Percentiles rank a stretch among this genome's conserved stretches.
These are phyloP conservation scores for Eublepharis macularius DNA, from an alignment of 2,113 vertebrate genomes.

Conservation along the genomic window DNA sequence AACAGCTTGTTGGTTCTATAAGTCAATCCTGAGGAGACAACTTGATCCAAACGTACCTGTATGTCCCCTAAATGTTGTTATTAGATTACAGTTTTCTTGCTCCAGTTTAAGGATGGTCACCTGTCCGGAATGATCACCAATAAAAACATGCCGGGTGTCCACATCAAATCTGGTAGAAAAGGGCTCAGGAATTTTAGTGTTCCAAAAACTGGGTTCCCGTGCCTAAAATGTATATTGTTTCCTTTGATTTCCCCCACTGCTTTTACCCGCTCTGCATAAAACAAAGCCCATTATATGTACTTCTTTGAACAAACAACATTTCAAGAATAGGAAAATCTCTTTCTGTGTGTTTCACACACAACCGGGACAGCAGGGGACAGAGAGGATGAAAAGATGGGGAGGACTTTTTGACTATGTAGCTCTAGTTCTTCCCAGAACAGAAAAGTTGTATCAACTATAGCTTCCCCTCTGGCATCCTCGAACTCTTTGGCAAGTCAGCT, in stretches of 20 bases:
- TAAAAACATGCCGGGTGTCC: constrained; percentile 94
- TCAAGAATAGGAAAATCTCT: too few species aligned
- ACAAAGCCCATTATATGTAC: too few species aligned
- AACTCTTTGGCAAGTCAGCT: background rate
- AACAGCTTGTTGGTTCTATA: background rate
- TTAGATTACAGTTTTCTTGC: constrained; percentile 91
- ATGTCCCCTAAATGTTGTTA: constrained; percentile 97
- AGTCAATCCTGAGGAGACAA: background rate
- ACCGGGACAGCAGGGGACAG: too few species aligned
- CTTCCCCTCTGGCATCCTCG: background rate
- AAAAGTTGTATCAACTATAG: too few species aligned
- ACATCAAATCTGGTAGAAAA: constrained; percentile 89
- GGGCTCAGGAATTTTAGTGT: constrained; percentile 67
- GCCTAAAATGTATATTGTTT: background rate
- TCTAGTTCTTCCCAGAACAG: background rate
- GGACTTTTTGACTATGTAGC: too few species aligned
- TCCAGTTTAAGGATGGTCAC: constrained; percentile 98
- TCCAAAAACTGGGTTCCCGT: background rate
- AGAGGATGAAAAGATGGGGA: too few species aligned
- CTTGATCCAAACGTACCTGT: constrained; percentile 79
- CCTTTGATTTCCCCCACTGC: too few species aligned
- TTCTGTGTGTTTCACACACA: too few species aligned
- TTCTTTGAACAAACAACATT: background rate
- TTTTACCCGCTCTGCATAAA: too few species aligned
- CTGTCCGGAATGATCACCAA: constrained; percentile 97